Percentiles rank a stretch among this genome's conserved stretches.
phyloP scores from a whole-genome alignment of 2,888 invertebrate genomes.

The Limnephilus lunatus region DNA sequence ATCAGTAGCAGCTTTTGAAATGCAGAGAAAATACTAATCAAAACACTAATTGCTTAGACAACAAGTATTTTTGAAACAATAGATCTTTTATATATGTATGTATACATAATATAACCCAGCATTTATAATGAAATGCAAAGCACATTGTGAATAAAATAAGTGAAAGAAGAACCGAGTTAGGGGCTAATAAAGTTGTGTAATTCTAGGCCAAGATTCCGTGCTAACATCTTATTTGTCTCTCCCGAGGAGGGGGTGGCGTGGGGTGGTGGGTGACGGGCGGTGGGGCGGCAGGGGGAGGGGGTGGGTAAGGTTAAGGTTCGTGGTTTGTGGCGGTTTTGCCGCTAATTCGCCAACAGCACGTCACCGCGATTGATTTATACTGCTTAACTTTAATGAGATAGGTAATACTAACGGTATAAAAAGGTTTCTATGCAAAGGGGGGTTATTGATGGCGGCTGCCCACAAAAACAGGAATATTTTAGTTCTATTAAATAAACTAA shows the following conservation, averaged over 20 bases:
- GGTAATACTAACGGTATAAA: slow-evolving; percentile 41
- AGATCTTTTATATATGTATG: too few relatives aligned
- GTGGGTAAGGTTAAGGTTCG: slow-evolving; percentile 48
- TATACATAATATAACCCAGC: neutral
- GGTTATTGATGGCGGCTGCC: slow-evolving; percentile 27
- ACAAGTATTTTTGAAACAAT: neutral
- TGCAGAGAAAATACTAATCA: neutral
- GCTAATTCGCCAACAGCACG: slow-evolving; percentile 62
- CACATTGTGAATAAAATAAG: neutral
- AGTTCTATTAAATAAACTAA: neutral
- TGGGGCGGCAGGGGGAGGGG: neutral
- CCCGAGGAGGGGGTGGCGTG: neutral
- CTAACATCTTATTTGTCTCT: slow-evolving; percentile 63
- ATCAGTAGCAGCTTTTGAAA: neutral
- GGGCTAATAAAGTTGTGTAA: neutral
- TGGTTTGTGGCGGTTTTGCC: slow-evolving; percentile 54
- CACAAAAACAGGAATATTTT: neutral
- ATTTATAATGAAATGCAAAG: neutral
- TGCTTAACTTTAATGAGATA: slow-evolving; percentile 54
- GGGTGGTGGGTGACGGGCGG: neutral
- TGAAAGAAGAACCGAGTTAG: neutral
- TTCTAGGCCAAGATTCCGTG: slow-evolving; percentile 51
- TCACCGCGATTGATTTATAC: slow-evolving; percentile 64
- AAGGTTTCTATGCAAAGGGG: slow-evolving; percentile 30
- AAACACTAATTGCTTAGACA: neutral